Evolutionary conservation across 2,888 invertebrate genomes (phyloP), one percentile per base, ranked within the genome.

Genomic region (Chymomyza fuscimana): DNA sequence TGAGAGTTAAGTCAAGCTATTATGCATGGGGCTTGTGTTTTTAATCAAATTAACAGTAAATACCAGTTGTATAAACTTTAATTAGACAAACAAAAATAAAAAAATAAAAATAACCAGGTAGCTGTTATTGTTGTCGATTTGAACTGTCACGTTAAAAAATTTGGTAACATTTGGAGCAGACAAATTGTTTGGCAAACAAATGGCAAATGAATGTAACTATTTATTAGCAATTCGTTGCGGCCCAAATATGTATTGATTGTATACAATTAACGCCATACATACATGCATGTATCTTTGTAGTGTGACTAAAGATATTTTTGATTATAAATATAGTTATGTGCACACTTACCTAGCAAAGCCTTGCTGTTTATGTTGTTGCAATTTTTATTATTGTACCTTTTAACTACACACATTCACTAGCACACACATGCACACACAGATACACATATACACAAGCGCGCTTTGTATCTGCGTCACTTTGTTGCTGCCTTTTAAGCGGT

Each of bases 1-100:
- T 85, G 74, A 60, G 32, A 32, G 54, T 22, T 51, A 79, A 81
- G 71, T 63, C 77, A 65, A 67, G 72, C 68, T 69, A 40, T 64
- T 70, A 67, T 68, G 67, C 70, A 67, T 68, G 67, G 69, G 65
- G 73, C 68, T 75, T 65, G 70, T 83, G 67, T 80, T 78, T 80
- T 78, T 82, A 84, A 86, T 82, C 72, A 82, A 82, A 80, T 86
- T 80, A 86, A 86, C 88, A 82, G 89, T 89, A 84, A 87, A 86
- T 78, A 81, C 88, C 82, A 77, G 86, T 86, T 88, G 80, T 77
- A 76, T 78, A 69, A 74, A 82, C 77, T 77, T 75, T 79, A 88
- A 88, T 86, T 82, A 59, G 29, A 62, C 25, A 65, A 15, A 64
- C 1, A 60, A 61, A 10, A 15, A 29, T 58, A 22, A 12, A 32